Evolutionary conservation across 2,888 invertebrate genomes (phyloP).

Genomic region (Eledone cirrhosa): DNA sequence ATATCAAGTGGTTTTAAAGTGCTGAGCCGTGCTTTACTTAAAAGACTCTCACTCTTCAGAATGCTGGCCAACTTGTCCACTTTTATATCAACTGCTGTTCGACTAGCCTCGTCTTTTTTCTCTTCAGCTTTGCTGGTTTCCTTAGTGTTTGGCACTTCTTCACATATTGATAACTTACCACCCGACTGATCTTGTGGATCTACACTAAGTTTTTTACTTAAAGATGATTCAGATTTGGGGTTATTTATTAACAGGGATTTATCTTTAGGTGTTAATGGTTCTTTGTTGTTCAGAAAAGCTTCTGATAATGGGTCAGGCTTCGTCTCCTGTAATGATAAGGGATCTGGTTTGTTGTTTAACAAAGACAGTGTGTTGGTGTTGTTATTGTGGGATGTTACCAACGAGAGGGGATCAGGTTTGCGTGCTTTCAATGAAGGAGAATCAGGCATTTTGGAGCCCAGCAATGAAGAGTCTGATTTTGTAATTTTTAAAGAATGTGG

Average conservation of each 20-base stretch:
- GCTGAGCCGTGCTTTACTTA: not conserved
- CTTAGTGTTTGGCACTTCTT: constrained; percentile 9
- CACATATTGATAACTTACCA: constrained; percentile 8
- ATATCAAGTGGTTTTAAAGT: constrained; percentile 17
- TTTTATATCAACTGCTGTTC: not conserved
- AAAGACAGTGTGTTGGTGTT: constrained; percentile 8
- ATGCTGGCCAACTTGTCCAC: constrained; percentile 23
- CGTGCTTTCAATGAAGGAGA: not conserved
- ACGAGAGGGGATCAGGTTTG: not conserved
- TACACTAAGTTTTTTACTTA: constrained; percentile 9
- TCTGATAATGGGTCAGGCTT: constrained; percentile 21
- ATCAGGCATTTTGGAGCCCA: not conserved
- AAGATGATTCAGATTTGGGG: constrained; percentile 10
- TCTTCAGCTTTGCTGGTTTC: not conserved
- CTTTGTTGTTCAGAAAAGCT: constrained; percentile 17
- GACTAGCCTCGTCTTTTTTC: not conserved
- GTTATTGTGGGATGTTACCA: not conserved
- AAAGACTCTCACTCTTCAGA: constrained; percentile 21
- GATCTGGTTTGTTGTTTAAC: constrained; percentile 3
- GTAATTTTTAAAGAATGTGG: not conserved
- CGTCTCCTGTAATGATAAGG: not conserved
- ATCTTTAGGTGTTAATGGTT: constrained; percentile 14
- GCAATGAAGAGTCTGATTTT: constrained; percentile 8
- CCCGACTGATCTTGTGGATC: not conserved
- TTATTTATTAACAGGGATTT: not conserved